Conservation (phyloP, 2,797 vertebrate species). For the Pterois miles region DNA sequence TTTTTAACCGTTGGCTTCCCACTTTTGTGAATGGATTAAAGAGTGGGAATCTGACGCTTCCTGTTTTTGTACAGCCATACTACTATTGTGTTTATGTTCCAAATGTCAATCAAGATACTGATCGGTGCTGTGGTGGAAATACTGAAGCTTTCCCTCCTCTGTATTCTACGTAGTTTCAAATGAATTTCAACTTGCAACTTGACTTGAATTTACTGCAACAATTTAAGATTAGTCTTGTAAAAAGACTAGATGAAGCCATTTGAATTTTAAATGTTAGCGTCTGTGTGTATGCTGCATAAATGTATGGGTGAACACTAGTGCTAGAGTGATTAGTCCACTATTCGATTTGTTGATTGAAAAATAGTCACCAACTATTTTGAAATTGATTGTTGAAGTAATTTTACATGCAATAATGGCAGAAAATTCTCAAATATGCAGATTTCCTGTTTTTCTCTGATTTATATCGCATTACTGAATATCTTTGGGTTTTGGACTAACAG, state of each 20-base stretch:
- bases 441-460: too few relatives aligned
- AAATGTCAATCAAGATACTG: slow-evolving; percentile 55
- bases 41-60: slow-evolving; percentile 61
- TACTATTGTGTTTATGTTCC: slow-evolving; percentile 55
- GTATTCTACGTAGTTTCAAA: neutral
- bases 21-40: slow-evolving; percentile 48
- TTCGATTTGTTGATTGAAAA: too few relatives aligned
- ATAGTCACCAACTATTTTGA: too few relatives aligned
- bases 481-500: too few relatives aligned
- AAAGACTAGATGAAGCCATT: neutral
- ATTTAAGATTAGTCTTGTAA: neutral
- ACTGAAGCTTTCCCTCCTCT: neutral
- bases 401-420: too few relatives aligned
- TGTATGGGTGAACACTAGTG: neutral
- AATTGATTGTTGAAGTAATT: too few relatives aligned
- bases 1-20: slow-evolving; percentile 39
- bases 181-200: neutral
- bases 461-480: too few relatives aligned
- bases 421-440: too few relatives aligned
- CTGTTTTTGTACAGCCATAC: slow-evolving; percentile 68
- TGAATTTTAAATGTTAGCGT: neutral
- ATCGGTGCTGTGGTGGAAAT: slow-evolving; percentile 24
- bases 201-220: neutral
- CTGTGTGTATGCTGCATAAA: neutral
- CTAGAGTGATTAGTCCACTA: too few relatives aligned